These are phyloP conservation scores for Tribolium madens DNA, from an alignment of 1,140 invertebrate species.

Conservation along the genomic window DNA sequence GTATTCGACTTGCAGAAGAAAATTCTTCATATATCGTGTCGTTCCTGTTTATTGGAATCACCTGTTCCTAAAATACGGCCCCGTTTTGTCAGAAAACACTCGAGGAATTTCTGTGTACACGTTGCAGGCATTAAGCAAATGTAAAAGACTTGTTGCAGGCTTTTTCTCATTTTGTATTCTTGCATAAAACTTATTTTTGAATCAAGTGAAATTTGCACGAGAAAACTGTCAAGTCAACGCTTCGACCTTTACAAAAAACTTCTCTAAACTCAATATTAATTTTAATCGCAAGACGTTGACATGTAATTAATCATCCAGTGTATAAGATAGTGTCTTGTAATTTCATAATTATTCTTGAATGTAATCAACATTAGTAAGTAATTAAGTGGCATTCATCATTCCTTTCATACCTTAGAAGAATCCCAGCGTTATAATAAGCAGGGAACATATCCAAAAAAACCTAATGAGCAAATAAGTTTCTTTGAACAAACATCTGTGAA, in stretches of 20 bases:
- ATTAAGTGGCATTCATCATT: constrained; percentile 12
- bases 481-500: constrained; percentile 4
- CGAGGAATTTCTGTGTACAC: constrained; percentile 19
- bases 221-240: too few relatives aligned
- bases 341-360: constrained; percentile 8
- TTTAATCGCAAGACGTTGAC: neutral
- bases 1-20: neutral
- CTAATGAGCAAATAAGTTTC: neutral
- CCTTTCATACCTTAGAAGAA: neutral
- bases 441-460: neutral
- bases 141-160: constrained; percentile 14
- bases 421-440: neutral
- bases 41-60: constrained; percentile 14
- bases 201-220: neutral
- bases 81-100: neutral
- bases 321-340: constrained; percentile 25
- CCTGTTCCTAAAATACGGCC: constrained; percentile 22
- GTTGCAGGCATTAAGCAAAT: constrained; percentile 10
- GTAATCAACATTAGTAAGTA: constrained; percentile 16
- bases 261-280: too few relatives aligned
- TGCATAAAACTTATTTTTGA: constrained; percentile 5
- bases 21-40: constrained; percentile 11
- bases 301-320: constrained; percentile 10
- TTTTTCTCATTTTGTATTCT: constrained; percentile 14
- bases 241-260: too few relatives aligned